Base-by-base conservation (phyloP, 1,140 invertebrate species). In the Nebria ingens region DNA sequence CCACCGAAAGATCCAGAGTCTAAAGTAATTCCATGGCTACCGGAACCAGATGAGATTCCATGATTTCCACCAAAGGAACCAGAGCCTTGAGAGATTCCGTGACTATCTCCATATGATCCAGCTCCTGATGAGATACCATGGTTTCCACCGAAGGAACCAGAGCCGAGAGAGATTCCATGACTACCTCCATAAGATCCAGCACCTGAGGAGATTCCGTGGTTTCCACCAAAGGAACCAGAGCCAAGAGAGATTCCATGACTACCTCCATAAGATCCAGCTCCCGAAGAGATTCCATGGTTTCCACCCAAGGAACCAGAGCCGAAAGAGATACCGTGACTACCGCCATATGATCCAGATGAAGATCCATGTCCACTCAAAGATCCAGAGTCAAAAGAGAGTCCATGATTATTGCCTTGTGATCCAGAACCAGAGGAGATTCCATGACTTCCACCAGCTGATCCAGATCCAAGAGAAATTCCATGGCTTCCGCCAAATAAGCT, bases 11-110 rank as follows among this genome's bases (percentile, higher is more conserved):
- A 72, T n/a, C n/a, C n/a, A n/a, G n/a, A n/a, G n/a, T n/a, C n/a
- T n/a, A n/a, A 2, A 76, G 76, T 13, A 76, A 72, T 52, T 77
- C 73, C 54, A 76, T 74, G 21, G 78, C 76, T 1, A 81, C 68
- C 55, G 75, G 72, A 2, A 74, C 61, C 60, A 71, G 51, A 51
- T 61, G 59, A 50, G 59, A 63, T 19, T 65, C 51, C 52, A 59
- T 53, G 15, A 67, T 59, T 19, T 64, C 62, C 13, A 57, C 53
- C 62, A 63, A 45, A 56, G 57, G 42, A 22, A 68, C 54, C n/a
- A 62, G 61, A 45, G 65, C 64, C 40, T 61, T 59, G 21, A 62
- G 57, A 15, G 63, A 61, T 59, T 63, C 61, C 63, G 63, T 65
- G 15, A 68, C 62, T 19, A 57, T 55, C 2, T 64, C 63, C 13